These are phyloP conservation scores for Saccopteryx leptura DNA, from an alignment of 2,113 vertebrate genomes.

Conservation along the genomic window DNA sequence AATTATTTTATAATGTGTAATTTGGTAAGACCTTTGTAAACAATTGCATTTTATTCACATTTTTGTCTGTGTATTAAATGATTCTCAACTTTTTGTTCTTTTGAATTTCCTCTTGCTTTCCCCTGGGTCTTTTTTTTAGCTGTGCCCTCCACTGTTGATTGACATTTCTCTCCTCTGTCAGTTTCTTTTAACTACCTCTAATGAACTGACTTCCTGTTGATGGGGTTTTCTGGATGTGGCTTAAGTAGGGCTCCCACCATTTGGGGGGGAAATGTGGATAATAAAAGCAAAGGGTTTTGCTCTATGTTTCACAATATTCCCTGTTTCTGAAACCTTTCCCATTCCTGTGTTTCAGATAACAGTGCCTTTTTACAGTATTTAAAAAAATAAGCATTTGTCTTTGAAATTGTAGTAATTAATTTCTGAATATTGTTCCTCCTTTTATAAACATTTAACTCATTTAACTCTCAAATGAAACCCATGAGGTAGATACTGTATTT, in stretches of 20 bases:
- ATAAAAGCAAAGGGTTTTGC: neutral
- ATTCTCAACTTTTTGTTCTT: slow-evolving; percentile 4
- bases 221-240: neutral
- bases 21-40: slow-evolving; percentile 3
- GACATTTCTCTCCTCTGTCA: neutral
- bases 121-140: neutral
- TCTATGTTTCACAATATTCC: neutral
- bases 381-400: neutral
- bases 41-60: neutral
- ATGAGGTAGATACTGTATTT: neutral
- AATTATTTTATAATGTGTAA: slow-evolving; percentile 7
- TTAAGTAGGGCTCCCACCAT: neutral
- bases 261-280: neutral
- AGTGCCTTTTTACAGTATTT: slow-evolving; percentile 17
- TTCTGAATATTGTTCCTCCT: neutral
- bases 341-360: neutral
- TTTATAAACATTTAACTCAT: slow-evolving; percentile 1
- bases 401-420: neutral
- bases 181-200: neutral
- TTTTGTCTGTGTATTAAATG: slow-evolving; percentile 28
- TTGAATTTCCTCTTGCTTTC: neutral
- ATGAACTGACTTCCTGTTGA: neutral
- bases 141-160: neutral
- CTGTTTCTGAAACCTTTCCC: neutral
- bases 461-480: neutral